Percentiles rank a stretch among this genome's conserved stretches.
These are phyloP conservation scores for Helarctos malayanus DNA, from an alignment of 2,797 vertebrate species.

Conservation along the genomic window DNA sequence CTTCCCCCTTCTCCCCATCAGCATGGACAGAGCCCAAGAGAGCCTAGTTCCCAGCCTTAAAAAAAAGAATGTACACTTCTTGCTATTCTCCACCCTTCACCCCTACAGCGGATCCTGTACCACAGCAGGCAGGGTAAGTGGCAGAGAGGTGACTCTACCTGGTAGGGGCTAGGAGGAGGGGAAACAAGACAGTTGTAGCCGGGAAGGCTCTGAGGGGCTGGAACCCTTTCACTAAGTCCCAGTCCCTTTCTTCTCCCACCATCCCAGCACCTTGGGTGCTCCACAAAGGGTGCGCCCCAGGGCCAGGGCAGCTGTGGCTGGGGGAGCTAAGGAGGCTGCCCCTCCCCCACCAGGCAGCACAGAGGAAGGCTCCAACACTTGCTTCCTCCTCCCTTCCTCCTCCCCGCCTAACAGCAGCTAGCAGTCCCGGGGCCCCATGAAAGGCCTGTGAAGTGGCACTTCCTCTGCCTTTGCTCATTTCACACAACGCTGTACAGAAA, in stretches of 20 bases:
- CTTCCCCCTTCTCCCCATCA: constrained; percentile 74
- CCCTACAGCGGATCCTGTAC: not conserved
- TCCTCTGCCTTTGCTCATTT: constrained; percentile 79
- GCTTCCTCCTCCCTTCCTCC: constrained; percentile 67
- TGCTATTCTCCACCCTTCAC: not conserved
- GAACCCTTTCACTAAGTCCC: not conserved
- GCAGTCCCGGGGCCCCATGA: constrained; percentile 67
- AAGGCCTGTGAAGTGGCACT: constrained; percentile 76
- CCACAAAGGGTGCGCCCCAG: not conserved
- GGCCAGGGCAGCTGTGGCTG: not conserved
- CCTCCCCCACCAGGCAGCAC: constrained; percentile 64
- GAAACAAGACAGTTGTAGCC: not conserved
- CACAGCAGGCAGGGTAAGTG: not conserved
- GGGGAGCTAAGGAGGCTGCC: constrained; percentile 34
- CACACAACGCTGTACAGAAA: constrained; percentile 48
- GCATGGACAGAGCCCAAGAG: constrained; percentile 63
- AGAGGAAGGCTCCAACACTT: constrained; percentile 67
- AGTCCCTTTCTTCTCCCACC: not conserved
- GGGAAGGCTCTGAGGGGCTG: not conserved
- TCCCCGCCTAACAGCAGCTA: constrained; percentile 54
- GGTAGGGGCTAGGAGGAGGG: not conserved
- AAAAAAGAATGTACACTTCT: not conserved
- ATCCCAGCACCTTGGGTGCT: not conserved
- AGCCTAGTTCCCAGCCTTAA: constrained; percentile 50
- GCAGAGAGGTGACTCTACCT: not conserved